Conservation (phyloP, 1,140 invertebrate genomes). For the Pseudachorutes palmiensis region DNA sequence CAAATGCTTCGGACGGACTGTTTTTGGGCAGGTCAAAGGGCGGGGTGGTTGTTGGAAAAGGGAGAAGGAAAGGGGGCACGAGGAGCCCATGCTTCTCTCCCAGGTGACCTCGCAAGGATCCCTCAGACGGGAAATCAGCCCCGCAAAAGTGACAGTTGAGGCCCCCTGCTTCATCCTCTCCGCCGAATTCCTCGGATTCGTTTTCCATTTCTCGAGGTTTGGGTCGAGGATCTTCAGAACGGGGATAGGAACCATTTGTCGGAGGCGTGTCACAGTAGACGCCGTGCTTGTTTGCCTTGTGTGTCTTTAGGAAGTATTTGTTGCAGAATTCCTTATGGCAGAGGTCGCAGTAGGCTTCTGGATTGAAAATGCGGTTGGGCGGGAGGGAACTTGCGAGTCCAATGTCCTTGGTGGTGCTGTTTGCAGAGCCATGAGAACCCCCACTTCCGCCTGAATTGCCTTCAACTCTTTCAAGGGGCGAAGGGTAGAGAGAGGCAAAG, state of each 20-base stretch:
- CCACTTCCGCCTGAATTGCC: neutral
- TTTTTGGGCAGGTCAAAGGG: slow-evolving; percentile 17
- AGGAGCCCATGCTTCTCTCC: slow-evolving; percentile 30
- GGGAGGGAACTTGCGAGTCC: slow-evolving; percentile 40
- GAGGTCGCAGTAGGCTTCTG: slow-evolving; percentile 75
- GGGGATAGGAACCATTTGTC: slow-evolving; percentile 36
- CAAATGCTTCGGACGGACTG: slow-evolving; percentile 25
- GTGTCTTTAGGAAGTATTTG: slow-evolving; percentile 98
- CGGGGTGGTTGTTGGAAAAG: slow-evolving; percentile 17
- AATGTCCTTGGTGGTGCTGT: slow-evolving; percentile 5
- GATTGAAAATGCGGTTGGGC: slow-evolving; percentile 78
- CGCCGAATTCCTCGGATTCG: neutral
- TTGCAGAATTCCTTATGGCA: slow-evolving; percentile 99
- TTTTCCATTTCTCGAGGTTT: neutral
- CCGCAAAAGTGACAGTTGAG: slow-evolving; percentile 29
- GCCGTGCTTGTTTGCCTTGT: slow-evolving; percentile 90
- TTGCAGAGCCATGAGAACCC: neutral
- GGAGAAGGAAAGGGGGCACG: slow-evolving; percentile 29
- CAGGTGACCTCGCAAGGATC: slow-evolving; percentile 23
- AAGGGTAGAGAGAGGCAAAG: slow-evolving; percentile 8
- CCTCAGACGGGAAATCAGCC: slow-evolving; percentile 23
- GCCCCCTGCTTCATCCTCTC: neutral
- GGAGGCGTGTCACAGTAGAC: slow-evolving; percentile 72
- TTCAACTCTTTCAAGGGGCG: neutral
- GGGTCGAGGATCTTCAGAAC: neutral